Conservation (phyloP, 2,797 vertebrate species). For the Diceros bicornis region DNA sequence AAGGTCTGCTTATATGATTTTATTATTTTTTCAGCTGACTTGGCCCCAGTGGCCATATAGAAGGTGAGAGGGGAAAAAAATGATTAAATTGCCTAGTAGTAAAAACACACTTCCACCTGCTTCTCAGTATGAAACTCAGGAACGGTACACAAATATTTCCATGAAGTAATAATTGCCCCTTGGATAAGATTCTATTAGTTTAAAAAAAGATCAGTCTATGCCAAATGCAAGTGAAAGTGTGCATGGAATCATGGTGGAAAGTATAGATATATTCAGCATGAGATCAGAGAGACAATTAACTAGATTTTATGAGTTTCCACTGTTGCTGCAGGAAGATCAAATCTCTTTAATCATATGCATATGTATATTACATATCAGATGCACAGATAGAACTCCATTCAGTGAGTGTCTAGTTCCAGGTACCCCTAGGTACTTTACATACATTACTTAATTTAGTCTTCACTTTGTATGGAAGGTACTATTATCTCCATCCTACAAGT, state of each 20-base stretch:
- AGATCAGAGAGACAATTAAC: background rate
- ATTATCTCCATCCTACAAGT: background rate
- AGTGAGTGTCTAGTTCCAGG: background rate
- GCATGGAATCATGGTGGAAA: background rate
- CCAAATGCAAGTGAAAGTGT: background rate
- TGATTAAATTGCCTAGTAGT: constrained; percentile 7
- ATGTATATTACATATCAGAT: background rate
- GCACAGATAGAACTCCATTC: too few species aligned
- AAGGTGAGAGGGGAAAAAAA: background rate
- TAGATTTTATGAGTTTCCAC: background rate
- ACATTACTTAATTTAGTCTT: background rate
- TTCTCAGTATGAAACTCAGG: constrained; percentile 60
- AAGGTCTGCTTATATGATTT: constrained; percentile 32
- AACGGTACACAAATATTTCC: constrained; percentile 55
- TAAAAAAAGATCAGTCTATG: background rate
- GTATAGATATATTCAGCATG: background rate
- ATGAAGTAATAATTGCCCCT: constrained; percentile 58
- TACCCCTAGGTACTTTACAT: background rate
- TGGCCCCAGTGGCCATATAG: background rate
- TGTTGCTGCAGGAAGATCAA: background rate
- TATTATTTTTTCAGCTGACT: constrained; percentile 74
- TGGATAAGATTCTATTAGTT: background rate
- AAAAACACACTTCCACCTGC: constrained; percentile 9
- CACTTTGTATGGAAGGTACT: background rate
- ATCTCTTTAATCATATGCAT: background rate